phyloP scores from a whole-genome alignment of 2,888 invertebrate genomes.

The Tortricodes alternella region DNA sequence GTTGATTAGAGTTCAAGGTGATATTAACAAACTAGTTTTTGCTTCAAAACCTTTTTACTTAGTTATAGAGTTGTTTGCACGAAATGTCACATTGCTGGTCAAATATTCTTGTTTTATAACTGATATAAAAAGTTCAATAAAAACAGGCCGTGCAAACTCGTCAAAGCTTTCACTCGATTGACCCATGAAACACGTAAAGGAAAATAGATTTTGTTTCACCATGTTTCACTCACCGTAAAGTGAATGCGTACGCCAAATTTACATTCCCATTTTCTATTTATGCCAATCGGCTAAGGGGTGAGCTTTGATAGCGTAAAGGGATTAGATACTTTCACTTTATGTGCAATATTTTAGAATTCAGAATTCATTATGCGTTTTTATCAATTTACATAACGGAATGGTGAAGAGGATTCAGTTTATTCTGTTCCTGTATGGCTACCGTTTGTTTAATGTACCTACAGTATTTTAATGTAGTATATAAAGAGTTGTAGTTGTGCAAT shows the following conservation, averaged over 20 bases:
- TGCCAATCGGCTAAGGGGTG: constrained; percentile 30
- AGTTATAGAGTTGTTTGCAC: not conserved
- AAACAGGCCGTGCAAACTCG: constrained; percentile 15
- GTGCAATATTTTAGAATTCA: constrained; percentile 21
- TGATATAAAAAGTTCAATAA: constrained; percentile 1
- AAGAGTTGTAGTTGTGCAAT: no score
- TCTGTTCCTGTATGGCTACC: not conserved
- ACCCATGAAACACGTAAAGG: constrained; percentile 23
- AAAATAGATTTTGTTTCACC: constrained; percentile 29
- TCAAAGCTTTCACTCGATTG: constrained; percentile 28
- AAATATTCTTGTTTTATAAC: constrained; percentile 1
- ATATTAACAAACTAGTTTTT: no score
- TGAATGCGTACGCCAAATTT: constrained; percentile 26
- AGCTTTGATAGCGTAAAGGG: constrained; percentile 29
- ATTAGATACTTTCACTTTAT: constrained; percentile 27
- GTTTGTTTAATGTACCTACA: no score
- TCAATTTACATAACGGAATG: constrained; percentile 9
- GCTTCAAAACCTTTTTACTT: not conserved
- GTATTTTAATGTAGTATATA: no score
- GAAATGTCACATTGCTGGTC: not conserved
- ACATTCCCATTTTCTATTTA: constrained; percentile 30
- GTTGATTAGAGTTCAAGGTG: no score
- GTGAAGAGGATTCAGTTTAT: not conserved
- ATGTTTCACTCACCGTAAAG: constrained; percentile 28
- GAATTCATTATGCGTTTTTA: constrained; percentile 21